phyloP scores from a whole-genome alignment of 1,140 invertebrate genomes.

The Thereuonema tuberculata region DNA sequence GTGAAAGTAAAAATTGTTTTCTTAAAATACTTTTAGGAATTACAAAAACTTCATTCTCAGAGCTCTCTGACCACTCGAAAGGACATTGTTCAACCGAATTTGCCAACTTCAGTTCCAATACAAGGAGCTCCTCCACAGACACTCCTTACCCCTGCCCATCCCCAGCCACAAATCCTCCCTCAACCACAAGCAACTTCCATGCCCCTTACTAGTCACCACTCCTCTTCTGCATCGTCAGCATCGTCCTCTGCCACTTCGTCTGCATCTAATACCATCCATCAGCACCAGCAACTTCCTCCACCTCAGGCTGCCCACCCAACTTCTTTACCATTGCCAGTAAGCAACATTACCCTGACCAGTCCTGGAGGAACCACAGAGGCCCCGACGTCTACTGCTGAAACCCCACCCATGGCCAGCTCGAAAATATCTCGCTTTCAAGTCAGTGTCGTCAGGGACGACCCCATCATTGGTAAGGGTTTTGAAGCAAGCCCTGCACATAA shows the following conservation, averaged over 20 bases:
- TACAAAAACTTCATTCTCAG: conserved; percentile 19
- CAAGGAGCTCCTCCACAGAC: conserved; percentile 2
- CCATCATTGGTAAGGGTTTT: background rate
- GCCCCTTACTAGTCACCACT: background rate
- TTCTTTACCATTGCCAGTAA: background rate
- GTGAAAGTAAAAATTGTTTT: too few species aligned
- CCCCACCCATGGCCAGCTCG: too few species aligned
- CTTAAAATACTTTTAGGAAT: conserved; percentile 7
- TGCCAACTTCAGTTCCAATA: background rate
- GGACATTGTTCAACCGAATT: background rate
- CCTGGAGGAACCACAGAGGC: background rate
- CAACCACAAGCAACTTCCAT: background rate
- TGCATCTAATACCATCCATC: conserved; percentile 11
- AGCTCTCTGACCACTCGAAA: conserved; percentile 4
- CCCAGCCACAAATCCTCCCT: conserved; percentile 8
- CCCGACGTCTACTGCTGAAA: too few species aligned
- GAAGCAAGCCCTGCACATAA: background rate
- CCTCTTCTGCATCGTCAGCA: conserved; percentile 7
- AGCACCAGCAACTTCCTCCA: conserved; percentile 3
- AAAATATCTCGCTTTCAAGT: conserved; percentile 40
- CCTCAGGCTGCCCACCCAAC: background rate
- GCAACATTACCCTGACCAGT: background rate
- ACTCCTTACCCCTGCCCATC: conserved; percentile 17
- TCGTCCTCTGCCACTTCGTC: conserved; percentile 4
- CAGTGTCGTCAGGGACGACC: conserved; percentile 29